Evolutionary conservation across 37 sponge, comb jelly and placozoan genomes (phyloP).

Genomic region (Sycon ciliatum): DNA sequence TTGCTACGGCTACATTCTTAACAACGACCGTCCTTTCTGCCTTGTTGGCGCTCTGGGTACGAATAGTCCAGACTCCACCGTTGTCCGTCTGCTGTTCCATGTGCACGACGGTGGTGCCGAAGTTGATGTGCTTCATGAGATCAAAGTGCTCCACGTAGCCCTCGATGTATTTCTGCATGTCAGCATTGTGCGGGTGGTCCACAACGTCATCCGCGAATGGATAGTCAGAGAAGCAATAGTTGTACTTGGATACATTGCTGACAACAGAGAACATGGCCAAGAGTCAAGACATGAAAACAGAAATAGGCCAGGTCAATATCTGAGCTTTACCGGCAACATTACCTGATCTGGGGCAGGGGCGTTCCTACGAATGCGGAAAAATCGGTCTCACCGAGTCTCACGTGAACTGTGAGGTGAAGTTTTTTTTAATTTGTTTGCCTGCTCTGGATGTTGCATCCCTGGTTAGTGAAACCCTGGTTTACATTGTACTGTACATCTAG

Average conservation of each 20-base stretch:
- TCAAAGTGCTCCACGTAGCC: constrained; percentile 55
- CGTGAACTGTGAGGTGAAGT: too few species aligned
- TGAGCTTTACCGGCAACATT: too few species aligned
- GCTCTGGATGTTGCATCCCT: too few species aligned
- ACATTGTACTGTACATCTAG: too few species aligned
- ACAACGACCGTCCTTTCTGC: neutral
- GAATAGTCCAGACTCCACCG: constrained; percentile 37
- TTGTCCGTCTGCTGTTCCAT: constrained; percentile 35
- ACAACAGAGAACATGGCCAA: constrained; percentile 58
- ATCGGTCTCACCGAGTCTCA: too few species aligned
- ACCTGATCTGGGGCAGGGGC: too few species aligned
- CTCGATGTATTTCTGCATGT: constrained; percentile 56
- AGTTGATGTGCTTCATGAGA: constrained; percentile 55
- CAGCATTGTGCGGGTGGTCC: constrained; percentile 61
- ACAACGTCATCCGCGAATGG: constrained; percentile 80
- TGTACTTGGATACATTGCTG: constrained; percentile 40
- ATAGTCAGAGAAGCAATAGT: constrained; percentile 53
- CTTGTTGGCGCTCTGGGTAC: constrained; percentile 12
- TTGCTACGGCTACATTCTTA: constrained; percentile 30
- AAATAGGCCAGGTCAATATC: too few species aligned
- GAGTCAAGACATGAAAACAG: constrained; percentile 36
- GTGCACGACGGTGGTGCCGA: constrained; percentile 42
- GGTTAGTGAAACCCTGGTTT: too few species aligned
- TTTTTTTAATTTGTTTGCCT: too few species aligned
- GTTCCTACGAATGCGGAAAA: too few species aligned